phyloP scores from a whole-genome alignment of 2,888 invertebrate species.

The Ecdyonurus torrentis region DNA sequence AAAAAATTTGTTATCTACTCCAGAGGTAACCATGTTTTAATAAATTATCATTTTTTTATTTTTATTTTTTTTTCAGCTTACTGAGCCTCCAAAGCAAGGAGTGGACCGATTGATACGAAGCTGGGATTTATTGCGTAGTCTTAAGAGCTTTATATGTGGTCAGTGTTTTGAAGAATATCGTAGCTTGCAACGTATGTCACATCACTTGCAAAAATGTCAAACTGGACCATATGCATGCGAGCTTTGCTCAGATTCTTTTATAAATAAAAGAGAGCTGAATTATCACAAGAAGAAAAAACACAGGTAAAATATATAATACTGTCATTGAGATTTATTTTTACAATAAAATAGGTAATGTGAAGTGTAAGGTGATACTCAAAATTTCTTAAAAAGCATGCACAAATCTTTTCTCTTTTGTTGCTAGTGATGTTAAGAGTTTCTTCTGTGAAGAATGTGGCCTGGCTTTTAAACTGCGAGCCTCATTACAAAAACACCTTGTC shows the following conservation, averaged over 20 bases:
- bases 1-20: not conserved
- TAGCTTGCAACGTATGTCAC: not conserved
- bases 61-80: not conserved
- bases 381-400: no score
- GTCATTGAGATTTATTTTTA: no score
- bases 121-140: not conserved
- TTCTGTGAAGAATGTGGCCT: slow-evolving; percentile 15
- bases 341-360: no score
- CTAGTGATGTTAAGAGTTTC: slow-evolving; percentile 13
- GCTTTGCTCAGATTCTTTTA: not conserved
- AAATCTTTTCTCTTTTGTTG: no score
- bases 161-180: not conserved
- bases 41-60: no score
- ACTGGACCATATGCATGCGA: not conserved
- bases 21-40: no score
- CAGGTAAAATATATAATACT: no score
- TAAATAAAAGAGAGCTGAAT: not conserved
- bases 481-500: slow-evolving; percentile 15
- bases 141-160: not conserved
- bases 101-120: not conserved
- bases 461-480: slow-evolving; percentile 13
- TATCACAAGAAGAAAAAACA: slow-evolving; percentile 2
- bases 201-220: not conserved
- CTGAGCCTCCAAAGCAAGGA: not conserved
- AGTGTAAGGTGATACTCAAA: no score